phyloP scores from a whole-genome alignment of 2,888 invertebrate genomes.

The Mongoloraphidia duomilia region DNA sequence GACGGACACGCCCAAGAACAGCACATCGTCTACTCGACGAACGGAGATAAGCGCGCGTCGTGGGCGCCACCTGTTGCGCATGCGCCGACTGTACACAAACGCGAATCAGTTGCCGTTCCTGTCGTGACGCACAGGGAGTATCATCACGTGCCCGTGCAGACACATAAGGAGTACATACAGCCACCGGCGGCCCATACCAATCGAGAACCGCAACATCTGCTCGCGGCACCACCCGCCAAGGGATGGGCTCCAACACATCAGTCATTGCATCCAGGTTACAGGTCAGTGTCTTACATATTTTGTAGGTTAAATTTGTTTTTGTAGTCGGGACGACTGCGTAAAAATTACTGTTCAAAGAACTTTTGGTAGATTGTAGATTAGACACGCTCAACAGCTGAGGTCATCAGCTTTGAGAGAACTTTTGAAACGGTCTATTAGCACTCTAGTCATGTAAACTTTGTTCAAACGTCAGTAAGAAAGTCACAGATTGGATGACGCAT shows the following conservation, averaged over 20 bases:
- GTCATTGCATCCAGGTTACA: constrained; percentile 31
- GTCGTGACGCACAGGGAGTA: constrained; percentile 29
- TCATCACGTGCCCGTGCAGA: constrained; percentile 27
- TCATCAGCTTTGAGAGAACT: too few relatives aligned
- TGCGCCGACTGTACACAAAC: constrained; percentile 23
- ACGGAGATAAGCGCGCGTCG: constrained; percentile 39
- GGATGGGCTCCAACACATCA: constrained; percentile 31
- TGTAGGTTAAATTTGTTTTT: constrained; percentile 6
- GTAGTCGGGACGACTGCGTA: too few relatives aligned
- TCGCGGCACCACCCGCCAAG: constrained; percentile 28
- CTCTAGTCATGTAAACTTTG: too few relatives aligned
- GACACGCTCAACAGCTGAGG: too few relatives aligned
- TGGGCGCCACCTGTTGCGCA: constrained; percentile 38
- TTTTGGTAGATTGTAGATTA: too few relatives aligned
- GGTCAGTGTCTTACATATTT: constrained; percentile 22
- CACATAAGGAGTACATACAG: constrained; percentile 40
- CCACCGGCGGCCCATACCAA: constrained; percentile 43
- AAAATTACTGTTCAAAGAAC: too few relatives aligned
- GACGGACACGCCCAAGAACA: constrained; percentile 32
- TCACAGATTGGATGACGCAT: too few relatives aligned
- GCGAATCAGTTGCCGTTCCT: constrained; percentile 27
- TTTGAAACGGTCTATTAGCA: too few relatives aligned
- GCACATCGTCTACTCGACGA: constrained; percentile 32
- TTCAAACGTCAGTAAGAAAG: too few relatives aligned
- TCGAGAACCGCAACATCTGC: constrained; percentile 43